Conservation (phyloP, 2,888 invertebrate species). For the Tromatobia lineatoria region DNA sequence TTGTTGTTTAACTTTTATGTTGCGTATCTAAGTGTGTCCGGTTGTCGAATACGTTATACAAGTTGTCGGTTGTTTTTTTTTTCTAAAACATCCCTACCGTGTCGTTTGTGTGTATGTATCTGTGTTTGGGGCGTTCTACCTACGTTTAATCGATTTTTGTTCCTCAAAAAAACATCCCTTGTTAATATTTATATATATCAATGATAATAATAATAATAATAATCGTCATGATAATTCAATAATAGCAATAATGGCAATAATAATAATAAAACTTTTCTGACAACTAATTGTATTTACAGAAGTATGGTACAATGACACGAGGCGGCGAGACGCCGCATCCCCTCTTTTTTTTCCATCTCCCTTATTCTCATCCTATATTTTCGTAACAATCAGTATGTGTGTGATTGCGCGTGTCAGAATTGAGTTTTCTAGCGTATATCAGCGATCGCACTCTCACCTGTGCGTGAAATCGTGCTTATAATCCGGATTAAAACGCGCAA, state of each 20-base stretch:
- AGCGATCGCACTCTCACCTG: slow-evolving; percentile 9
- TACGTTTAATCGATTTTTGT: slow-evolving; percentile 27
- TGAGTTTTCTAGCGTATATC: slow-evolving; percentile 27
- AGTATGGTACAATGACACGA: slow-evolving; percentile 76
- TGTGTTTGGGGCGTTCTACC: slow-evolving; percentile 42
- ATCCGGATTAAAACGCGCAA: slow-evolving; percentile 27
- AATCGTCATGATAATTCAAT: slow-evolving; percentile 74
- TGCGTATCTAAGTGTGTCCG: slow-evolving; percentile 72
- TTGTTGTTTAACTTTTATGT: slow-evolving; percentile 72
- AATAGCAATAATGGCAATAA: slow-evolving; percentile 71
- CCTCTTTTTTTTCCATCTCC: slow-evolving; percentile 19
- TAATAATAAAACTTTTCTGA: slow-evolving; percentile 75
- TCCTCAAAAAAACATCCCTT: slow-evolving; percentile 65
- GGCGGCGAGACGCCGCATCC: slow-evolving; percentile 62
- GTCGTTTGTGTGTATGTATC: slow-evolving; percentile 21
- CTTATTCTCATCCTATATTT: slow-evolving; percentile 24
- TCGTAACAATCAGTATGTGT: slow-evolving; percentile 37
- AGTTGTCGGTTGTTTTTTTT: slow-evolving; percentile 33
- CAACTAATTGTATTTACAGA: slow-evolving; percentile 82
- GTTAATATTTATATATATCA: slow-evolving; percentile 70
- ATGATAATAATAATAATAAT: slow-evolving; percentile 62
- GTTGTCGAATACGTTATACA: slow-evolving; percentile 71
- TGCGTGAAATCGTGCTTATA: slow-evolving; percentile 23
- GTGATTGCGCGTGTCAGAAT: slow-evolving; percentile 53
- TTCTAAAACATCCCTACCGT: slow-evolving; percentile 2